Evolutionary conservation across 1,140 invertebrate species (phyloP).

Genomic region (Euura lappo): DNA sequence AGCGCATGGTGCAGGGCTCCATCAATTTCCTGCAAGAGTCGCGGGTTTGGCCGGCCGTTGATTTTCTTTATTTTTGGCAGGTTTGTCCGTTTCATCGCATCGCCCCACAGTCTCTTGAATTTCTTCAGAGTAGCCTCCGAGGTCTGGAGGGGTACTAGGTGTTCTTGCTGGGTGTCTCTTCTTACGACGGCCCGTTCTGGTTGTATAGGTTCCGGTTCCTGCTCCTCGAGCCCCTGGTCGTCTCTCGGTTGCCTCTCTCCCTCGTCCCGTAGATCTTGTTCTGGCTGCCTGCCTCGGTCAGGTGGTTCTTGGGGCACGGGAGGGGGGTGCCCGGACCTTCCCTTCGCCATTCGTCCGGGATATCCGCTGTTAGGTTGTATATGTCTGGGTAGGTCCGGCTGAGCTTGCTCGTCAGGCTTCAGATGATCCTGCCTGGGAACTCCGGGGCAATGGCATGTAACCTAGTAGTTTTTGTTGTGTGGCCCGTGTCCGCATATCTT

Average conservation of each 20-base stretch:
- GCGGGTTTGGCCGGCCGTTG: background rate
- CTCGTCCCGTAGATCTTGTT: background rate
- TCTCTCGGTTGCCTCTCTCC: background rate
- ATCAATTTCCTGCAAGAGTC: background rate
- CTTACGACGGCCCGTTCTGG: background rate
- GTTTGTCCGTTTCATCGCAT: background rate
- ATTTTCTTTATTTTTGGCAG: background rate
- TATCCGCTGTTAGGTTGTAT: background rate
- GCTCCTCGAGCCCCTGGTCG: background rate
- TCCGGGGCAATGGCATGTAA: background rate
- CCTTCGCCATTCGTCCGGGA: too few species aligned
- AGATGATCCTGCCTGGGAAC: background rate
- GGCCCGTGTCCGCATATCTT: background rate
- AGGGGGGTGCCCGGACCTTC: background rate
- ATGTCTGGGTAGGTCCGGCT: background rate
- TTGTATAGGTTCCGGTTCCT: background rate
- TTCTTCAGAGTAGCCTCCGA: background rate
- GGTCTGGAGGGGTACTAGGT: background rate
- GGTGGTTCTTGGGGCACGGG: background rate
- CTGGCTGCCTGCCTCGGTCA: too few species aligned
- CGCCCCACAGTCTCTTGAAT: too few species aligned
- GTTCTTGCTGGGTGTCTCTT: slow-evolving; percentile 1
- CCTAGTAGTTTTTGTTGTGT: background rate
- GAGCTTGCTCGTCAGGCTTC: background rate
- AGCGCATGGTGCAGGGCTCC: background rate